Percentiles rank a stretch among this genome's conserved stretches.
Conservation (phyloP, 2,113 vertebrate species). For the Pandion haliaetus region DNA sequence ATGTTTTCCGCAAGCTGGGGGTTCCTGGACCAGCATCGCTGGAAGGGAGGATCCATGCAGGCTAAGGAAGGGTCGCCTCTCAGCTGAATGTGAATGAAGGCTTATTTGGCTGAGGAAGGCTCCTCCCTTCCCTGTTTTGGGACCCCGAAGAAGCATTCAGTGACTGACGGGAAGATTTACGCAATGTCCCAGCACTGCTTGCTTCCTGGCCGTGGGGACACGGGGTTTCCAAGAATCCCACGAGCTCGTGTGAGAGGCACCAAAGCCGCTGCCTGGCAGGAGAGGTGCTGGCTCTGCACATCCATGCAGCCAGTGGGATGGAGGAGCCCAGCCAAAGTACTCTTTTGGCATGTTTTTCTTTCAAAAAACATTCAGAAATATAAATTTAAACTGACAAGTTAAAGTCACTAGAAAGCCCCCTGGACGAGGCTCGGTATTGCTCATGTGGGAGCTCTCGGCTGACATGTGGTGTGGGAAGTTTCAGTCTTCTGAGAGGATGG, state of each 20-base stretch:
- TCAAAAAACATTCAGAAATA: neutral
- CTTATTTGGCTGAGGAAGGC: neutral
- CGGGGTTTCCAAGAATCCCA: neutral
- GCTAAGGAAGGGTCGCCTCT: neutral
- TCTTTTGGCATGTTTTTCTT: neutral
- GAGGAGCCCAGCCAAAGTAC: neutral
- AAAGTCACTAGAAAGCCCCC: neutral
- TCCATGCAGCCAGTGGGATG: neutral
- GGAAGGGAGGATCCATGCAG: neutral
- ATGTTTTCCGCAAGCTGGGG: neutral
- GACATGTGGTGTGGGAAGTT: neutral
- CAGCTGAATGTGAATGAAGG: neutral
- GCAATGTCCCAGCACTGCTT: neutral
- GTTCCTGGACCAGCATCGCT: neutral
- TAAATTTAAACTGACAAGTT: neutral
- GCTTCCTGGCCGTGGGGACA: neutral
- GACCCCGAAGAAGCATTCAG: neutral
- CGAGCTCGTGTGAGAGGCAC: neutral
- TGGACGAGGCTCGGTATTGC: neutral
- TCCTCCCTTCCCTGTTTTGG: neutral
- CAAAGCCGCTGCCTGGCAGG: neutral
- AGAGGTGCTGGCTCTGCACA: neutral
- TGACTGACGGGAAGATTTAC: conserved; percentile 11
- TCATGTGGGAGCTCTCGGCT: neutral
- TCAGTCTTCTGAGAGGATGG: neutral